Evolutionary conservation across 2,888 invertebrate species (phyloP), one percentile per base, ranked within the genome.

Genomic region (Sisyra nigra): DNA sequence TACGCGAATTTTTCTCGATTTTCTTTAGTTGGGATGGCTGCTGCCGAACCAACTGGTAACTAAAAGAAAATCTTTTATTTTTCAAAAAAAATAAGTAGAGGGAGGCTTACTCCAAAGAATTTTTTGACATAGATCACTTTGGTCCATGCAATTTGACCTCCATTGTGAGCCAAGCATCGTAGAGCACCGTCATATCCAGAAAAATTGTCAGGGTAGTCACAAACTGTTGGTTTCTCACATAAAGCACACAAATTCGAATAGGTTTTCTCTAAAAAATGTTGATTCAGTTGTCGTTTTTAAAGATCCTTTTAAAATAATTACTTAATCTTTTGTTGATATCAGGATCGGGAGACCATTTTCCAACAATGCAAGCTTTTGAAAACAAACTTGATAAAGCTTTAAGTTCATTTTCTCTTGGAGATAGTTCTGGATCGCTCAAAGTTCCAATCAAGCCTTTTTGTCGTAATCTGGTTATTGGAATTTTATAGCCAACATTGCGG

Each of bases 181-280:
- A 91, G 65, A 0, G 89, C 86, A 0, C 92, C 92, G 48, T 84
- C 82, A 57, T 89, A 88, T 2, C 91, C 89, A 13, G 87, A 84
- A 61, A 71, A 87, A 41, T 73, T 75, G 58, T 92, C 92, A 1
- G 86, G 84, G 49, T 83, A 83, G 58, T 84, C 74, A 54, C 87
- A 87, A 52, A 71, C 67, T 6, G 71, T 70, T 0, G 86, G 84
- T 50, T 82, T 71, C 55, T 83, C 80, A 56, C 88, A 88, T 34
- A 85, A 64, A 1, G 76, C 71, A 54, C 88, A 88, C 48, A 88
- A 64, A 53, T 81, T 81, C n/a, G 74, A 68, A 61, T 86, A 87
- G 51, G 74, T 75, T 46, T 72, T 66, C 64, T 84, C 82, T 83
- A 61, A 39, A 38, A 30, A n/a, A n/a, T n/a, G n/a, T n/a, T n/a